A percentile compares a stretch with the other conserved stretches of the same genome.
phyloP scores from a whole-genome alignment of 2,797 vertebrate species.

The Setipinna tenuifilis region DNA sequence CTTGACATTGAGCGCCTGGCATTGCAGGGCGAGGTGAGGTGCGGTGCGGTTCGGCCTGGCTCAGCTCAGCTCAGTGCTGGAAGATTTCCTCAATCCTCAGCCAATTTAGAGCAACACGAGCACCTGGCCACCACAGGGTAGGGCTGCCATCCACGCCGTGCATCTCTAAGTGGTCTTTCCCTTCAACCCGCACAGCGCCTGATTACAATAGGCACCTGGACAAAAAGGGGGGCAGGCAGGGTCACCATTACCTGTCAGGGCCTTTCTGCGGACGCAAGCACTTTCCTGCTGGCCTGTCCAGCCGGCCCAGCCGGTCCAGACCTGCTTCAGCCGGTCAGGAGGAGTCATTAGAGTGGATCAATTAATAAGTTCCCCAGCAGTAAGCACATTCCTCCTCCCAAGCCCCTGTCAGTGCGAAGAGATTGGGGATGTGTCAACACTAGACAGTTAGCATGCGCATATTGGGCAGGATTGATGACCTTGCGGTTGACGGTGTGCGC shows the following conservation, averaged over 20 bases:
- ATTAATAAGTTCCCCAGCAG: conserved; percentile 40
- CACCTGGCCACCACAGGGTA: neutral
- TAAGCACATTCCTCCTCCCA: conserved; percentile 22
- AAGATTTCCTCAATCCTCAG: neutral
- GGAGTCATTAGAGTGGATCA: conserved; percentile 37
- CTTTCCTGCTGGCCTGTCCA: neutral
- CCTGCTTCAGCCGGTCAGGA: neutral
- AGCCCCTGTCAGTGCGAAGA: neutral
- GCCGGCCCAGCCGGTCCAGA: neutral
- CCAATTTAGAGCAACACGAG: neutral
- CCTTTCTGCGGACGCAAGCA: conserved; percentile 1
- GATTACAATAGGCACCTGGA: conserved; percentile 12
- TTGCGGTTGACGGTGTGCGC: neutral
- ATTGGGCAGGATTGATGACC: conserved; percentile 41
- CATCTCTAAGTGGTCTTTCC: conserved; percentile 18
- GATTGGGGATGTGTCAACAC: neutral
- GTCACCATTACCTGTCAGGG: conserved; percentile 1
- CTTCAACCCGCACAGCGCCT: neutral
- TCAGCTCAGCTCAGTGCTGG: neutral
- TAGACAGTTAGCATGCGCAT: neutral
- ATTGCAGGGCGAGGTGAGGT: no score
- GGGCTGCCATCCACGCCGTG: neutral
- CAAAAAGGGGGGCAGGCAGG: neutral
- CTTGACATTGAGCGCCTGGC: neutral
- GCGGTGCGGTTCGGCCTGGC: neutral